Conservation (phyloP, 2,113 vertebrate genomes). For the Hippocampus guttulatus region DNA sequence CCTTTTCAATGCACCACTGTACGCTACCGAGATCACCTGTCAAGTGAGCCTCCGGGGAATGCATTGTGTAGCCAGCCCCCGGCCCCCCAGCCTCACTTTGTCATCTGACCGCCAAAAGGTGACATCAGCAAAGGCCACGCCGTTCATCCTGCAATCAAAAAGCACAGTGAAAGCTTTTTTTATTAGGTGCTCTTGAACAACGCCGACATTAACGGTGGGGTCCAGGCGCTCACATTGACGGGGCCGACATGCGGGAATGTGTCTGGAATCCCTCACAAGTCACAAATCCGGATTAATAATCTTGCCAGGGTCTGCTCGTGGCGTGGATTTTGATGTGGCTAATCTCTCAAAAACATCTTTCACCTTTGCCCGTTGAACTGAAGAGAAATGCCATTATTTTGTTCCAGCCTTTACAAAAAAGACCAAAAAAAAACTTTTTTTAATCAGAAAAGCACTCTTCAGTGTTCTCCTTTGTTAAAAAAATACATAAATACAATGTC, state of each 20-base stretch:
- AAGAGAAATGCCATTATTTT: too few species aligned
- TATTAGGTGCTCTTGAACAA: conserved; percentile 10
- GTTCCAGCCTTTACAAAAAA: too few species aligned
- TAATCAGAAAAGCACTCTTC: too few species aligned
- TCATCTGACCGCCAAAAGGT: conserved; percentile 23
- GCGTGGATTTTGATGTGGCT: conserved; percentile 37
- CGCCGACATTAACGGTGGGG: conserved; percentile 11
- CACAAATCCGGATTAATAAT: conserved; percentile 43
- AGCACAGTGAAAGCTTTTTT: conserved; percentile 3
- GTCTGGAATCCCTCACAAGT: conserved; percentile 47
- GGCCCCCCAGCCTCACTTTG: background rate
- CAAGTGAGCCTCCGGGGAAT: conserved; percentile 33
- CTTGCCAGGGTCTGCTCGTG: conserved; percentile 35
- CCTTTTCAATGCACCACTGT: conserved; percentile 57
- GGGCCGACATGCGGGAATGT: conserved; percentile 43
- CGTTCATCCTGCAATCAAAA: background rate
- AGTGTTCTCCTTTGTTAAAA: too few species aligned
- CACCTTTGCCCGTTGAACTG: too few species aligned
- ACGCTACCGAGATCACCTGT: conserved; percentile 50
- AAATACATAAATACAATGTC: too few species aligned
- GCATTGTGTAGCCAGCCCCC: conserved; percentile 12
- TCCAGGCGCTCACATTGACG: conserved; percentile 19
- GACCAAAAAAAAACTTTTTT: too few species aligned
- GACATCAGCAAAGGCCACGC: conserved; percentile 19
- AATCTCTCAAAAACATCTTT: conserved; percentile 18